Evolutionary conservation across 2,888 invertebrate species (phyloP), one percentile per base, ranked within the genome.

Genomic region (Callimorpha dominula): DNA sequence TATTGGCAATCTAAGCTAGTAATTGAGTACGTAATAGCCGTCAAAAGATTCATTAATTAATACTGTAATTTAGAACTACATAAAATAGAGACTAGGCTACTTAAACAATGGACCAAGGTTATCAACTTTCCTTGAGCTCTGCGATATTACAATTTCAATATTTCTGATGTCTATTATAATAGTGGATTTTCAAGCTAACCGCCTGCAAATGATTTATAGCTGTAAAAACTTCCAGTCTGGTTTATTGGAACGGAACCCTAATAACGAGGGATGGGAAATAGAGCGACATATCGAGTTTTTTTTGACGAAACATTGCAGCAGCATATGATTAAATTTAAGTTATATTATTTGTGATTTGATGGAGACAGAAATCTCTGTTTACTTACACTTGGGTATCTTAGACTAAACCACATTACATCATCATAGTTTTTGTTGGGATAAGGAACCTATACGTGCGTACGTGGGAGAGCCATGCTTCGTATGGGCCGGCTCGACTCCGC

Each of bases 201-300:
- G 42, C 20, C 66, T 71, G 71, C 50, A 60, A 66, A 50, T 52
- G 66, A 71, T 71, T 71, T 71, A 71, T 67, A 11, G 20, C 43
- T 7, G 42, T 17, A 71, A 67, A 71, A 65, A 50, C 60, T 66
- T 67, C 15, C 40, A 52, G 42, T 17, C 20, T 52, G 12, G 52
- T 42, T 71, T 67, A 71, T 67, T 71, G 71, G 42, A 71, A 52
- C 43, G n/a, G 62, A 52, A 67, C 9, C 62, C 42, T 66, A 65
- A 65, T 70, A 65, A 42, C 54, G 50, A 42, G 15, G 65, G 31
- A 46, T 52, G 43, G 11, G 42, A 43, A 40, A 14, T n/a, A 50
- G 31, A 70, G 64, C 65, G n/a, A 60, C 60, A 31, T 20, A 60
- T 31, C 20, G 31, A 14, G 50, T 50, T 2, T 31, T 31, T 31